Evolutionary conservation across 2,113 vertebrate genomes (phyloP).

Genomic region (Tonatia bakeri): DNA sequence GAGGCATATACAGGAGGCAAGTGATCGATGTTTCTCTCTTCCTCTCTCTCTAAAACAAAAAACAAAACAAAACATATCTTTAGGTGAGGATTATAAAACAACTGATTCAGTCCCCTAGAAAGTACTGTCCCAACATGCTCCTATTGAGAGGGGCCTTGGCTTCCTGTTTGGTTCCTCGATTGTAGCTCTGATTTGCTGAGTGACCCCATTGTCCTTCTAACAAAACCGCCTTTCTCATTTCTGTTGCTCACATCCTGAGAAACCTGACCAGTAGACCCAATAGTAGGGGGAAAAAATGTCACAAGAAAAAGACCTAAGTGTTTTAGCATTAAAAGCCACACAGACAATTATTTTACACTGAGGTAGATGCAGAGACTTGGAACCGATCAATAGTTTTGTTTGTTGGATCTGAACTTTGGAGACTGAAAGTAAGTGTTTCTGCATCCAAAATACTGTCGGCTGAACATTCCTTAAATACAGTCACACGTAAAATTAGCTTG

Average conservation of each 20-base stretch:
- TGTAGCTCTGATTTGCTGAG: not conserved
- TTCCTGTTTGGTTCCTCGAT: not conserved
- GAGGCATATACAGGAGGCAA: too few relatives aligned
- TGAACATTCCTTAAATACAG: slow-evolving; percentile 22
- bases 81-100: not conserved
- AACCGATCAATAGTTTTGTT: not conserved
- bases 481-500: slow-evolving; percentile 33
- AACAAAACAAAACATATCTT: too few relatives aligned
- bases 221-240: not conserved
- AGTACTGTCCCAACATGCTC: not conserved
- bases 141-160: not conserved
- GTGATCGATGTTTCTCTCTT: too few relatives aligned
- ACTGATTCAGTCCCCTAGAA: not conserved
- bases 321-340: not conserved
- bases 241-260: not conserved
- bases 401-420: not conserved
- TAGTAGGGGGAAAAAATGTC: not conserved
- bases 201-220: not conserved
- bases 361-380: not conserved
- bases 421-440: not conserved
- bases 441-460: not conserved
- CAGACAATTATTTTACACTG: not conserved
- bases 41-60: too few relatives aligned
- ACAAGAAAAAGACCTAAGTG: not conserved
- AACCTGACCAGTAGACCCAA: not conserved